Base-by-base conservation (phyloP, 2,888 invertebrate species). In the Melitaea athalia region DNA sequence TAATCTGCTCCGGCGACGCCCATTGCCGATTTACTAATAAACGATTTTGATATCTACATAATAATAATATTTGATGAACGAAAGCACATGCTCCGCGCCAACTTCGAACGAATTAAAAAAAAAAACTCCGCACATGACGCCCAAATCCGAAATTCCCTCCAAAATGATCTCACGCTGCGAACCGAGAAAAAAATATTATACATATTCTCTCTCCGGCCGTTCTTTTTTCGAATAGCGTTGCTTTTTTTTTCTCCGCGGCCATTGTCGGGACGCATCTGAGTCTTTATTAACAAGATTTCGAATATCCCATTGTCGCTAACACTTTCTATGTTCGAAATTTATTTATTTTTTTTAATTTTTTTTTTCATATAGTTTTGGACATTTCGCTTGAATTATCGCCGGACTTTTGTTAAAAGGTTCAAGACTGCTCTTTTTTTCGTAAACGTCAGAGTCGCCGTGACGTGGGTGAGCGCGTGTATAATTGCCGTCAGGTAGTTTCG, bases 331-430 rank as follows among this genome's bases (percentile, higher is more conserved):
- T 87, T 91, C 82, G 79, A 87, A 86, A 85, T 87, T 86, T 79
- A 80, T 85, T 84, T 83, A 85, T 83, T 85, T 90, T 89, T 84
- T 42, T 24, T 79, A 80, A 85, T 81, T 84, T 83, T 85, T 83
- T 85, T 90, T 89, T 84, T 42, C 57, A 7, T 10, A 79, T 77
- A 82, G 85, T 85, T 91, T 91, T 91, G 91, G 92, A 91, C 92
- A 91, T 92, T 92, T 92, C 87, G 92, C 91, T 91, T 92, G 92
- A 92, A 87, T 91, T 92, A 92, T 92, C 86, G 87, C 89, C 87
- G 87, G 88, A 87, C 87, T 88, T 89, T 89, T 88, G 91, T 91
- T 91, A 89, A 89, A 90, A 89, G 88, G 88, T 87, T 88, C 88
- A 87, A 88, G 84, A 79, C 77, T 86, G 85, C 82, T 85, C 85